A percentile compares a stretch with the other conserved stretches of the same genome.
Conservation (phyloP, 2,797 vertebrate genomes). For the Lacerta viridis region DNA sequence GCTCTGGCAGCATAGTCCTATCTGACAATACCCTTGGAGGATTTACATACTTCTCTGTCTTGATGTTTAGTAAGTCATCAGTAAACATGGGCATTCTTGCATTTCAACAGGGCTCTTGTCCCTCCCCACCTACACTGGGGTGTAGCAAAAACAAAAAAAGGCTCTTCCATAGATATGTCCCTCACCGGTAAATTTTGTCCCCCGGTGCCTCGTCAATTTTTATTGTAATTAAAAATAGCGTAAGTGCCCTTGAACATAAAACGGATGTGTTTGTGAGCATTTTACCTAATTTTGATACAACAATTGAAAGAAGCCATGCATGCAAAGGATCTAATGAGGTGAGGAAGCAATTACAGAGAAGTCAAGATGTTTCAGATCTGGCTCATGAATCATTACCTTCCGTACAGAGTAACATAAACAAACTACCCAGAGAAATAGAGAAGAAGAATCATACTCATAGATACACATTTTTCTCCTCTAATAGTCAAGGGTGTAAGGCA, state of each 20-base stretch:
- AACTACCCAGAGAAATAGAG: background rate
- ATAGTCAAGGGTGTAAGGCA: background rate
- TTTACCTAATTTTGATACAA: slow-evolving; percentile 57
- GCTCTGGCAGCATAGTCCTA: too few species aligned
- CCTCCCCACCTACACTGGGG: too few species aligned
- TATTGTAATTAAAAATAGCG: slow-evolving; percentile 52
- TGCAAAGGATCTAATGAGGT: slow-evolving; percentile 56
- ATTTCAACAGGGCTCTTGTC: background rate
- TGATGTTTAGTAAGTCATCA: background rate
- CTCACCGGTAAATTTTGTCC: slow-evolving; percentile 15
- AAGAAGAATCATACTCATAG: background rate
- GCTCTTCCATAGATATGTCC: slow-evolving; percentile 22
- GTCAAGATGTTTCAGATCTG: slow-evolving; percentile 51
- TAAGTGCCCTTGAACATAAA: slow-evolving; percentile 37
- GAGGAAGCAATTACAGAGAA: slow-evolving; percentile 57
- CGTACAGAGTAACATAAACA: background rate
- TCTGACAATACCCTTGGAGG: background rate
- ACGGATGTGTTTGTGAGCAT: slow-evolving; percentile 25
- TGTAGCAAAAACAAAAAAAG: background rate
- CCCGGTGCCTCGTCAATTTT: slow-evolving; percentile 25
- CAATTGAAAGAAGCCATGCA: slow-evolving; percentile 49
- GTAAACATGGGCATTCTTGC: slow-evolving; percentile 40
- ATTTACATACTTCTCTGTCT: background rate
- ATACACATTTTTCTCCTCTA: background rate
- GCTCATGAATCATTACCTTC: slow-evolving; percentile 32